A percentile compares a stretch with the other conserved stretches of the same genome.
Conservation (phyloP, 2,797 vertebrate genomes). For the Hemitrygon akajei region DNA sequence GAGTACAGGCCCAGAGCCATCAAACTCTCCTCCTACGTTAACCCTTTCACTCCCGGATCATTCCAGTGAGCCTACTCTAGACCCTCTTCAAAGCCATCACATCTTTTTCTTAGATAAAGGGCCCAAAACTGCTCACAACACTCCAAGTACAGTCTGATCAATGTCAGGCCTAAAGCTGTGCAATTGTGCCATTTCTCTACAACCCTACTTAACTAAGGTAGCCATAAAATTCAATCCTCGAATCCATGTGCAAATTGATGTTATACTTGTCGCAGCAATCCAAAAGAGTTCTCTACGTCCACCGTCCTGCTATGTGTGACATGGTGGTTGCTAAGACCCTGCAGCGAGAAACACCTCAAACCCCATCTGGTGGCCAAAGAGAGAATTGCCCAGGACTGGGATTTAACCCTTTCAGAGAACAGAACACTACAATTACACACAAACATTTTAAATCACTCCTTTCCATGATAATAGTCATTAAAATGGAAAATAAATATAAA, state of each 20-base stretch:
- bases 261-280: neutral
- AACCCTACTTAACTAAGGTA: neutral
- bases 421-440: too few relatives aligned
- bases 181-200: neutral
- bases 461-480: neutral
- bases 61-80: too few relatives aligned
- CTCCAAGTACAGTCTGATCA: too few relatives aligned
- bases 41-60: too few relatives aligned
- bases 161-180: neutral
- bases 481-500: neutral
- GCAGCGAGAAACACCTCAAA: neutral
- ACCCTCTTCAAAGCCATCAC: too few relatives aligned
- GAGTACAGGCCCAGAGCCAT: too few relatives aligned
- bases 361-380: conserved; percentile 20
- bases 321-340: neutral
- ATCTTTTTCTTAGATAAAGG: too few relatives aligned
- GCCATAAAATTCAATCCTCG: neutral
- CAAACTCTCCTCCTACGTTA: too few relatives aligned
- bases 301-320: neutral
- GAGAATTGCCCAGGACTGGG: neutral
- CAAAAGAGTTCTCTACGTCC: neutral
- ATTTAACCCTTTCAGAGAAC: neutral
- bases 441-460: neutral
- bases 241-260: neutral
- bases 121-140: too few relatives aligned